Evolutionary conservation across 2,888 invertebrate genomes (phyloP).

Genomic region (Eupithecia abbreviata): DNA sequence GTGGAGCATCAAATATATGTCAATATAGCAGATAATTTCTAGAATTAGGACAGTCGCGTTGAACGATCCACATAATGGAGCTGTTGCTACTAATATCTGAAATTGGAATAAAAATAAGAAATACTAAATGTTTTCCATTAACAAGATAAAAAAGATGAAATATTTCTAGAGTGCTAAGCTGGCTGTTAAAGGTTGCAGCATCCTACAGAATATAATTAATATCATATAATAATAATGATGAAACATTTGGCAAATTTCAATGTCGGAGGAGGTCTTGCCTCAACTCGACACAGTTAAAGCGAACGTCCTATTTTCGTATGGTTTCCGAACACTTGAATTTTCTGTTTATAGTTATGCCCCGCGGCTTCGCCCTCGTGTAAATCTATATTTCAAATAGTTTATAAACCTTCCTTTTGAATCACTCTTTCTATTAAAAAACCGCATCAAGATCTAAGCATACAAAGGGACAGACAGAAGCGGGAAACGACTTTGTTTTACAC

Average conservation of each 20-base stretch:
- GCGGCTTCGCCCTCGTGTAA: no score
- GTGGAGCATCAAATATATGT: conserved; percentile 79
- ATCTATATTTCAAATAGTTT: no score
- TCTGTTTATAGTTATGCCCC: no score
- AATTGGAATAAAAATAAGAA: conserved; percentile 37
- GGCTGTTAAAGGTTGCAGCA: background rate
- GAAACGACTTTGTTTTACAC: no score
- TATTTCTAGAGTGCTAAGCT: background rate
- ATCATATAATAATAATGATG: no score
- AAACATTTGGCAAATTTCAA: background rate
- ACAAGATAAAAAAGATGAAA: background rate
- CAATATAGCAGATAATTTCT: conserved; percentile 75
- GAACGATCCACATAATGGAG: conserved; percentile 64
- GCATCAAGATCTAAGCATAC: no score
- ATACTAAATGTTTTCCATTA: background rate
- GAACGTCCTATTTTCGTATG: background rate
- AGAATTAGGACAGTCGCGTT: conserved; percentile 63
- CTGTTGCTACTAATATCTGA: conserved; percentile 70
- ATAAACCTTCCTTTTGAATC: no score
- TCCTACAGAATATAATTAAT: background rate
- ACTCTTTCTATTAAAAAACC: no score
- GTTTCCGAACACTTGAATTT: no score
- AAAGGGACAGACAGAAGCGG: no score
- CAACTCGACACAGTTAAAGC: background rate
- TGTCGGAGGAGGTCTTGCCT: background rate